Percentiles rank a stretch among this genome's conserved stretches.
Conservation (phyloP, 2,797 vertebrate genomes). For the Merluccius polli region DNA sequence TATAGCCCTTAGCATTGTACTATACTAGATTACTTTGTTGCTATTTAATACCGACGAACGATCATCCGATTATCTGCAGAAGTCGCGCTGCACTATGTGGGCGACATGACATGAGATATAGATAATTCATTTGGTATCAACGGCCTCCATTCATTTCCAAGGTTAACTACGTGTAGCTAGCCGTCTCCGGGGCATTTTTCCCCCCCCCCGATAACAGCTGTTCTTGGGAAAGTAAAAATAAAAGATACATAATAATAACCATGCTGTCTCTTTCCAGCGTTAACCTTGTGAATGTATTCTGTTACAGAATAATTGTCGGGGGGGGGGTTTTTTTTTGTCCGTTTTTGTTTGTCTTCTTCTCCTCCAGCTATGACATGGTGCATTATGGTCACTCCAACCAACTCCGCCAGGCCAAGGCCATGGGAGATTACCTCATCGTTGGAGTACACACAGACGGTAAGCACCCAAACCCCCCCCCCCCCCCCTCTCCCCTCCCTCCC, state of each 20-base stretch:
- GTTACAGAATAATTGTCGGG: no score
- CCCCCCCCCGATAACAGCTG: neutral
- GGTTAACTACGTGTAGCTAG: neutral
- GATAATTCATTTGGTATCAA: neutral
- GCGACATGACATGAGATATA: constrained; percentile 7
- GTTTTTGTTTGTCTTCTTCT: neutral
- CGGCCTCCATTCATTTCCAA: neutral
- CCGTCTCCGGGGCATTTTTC: neutral
- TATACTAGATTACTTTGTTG: constrained; percentile 44
- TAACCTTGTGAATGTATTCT: neutral
- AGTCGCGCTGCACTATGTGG: constrained; percentile 27
- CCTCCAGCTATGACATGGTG: constrained; percentile 92
- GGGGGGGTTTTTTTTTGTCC: no score
- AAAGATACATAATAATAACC: neutral
- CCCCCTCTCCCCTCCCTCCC: constrained; percentile 5
- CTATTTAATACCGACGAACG: constrained; percentile 45
- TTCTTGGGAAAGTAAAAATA: neutral
- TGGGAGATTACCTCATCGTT: constrained; percentile 94
- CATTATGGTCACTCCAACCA: constrained; percentile 96
- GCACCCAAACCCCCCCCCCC: neutral
- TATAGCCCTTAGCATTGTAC: constrained; percentile 7
- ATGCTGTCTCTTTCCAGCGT: no score
- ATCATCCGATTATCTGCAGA: constrained; percentile 59
- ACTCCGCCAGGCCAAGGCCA: constrained; percentile 90
- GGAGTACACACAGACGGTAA: constrained; percentile 94